A percentile compares a stretch with the other conserved stretches of the same genome.
Conservation (phyloP, 2,797 vertebrate species). For the Psittacula derbiana region DNA sequence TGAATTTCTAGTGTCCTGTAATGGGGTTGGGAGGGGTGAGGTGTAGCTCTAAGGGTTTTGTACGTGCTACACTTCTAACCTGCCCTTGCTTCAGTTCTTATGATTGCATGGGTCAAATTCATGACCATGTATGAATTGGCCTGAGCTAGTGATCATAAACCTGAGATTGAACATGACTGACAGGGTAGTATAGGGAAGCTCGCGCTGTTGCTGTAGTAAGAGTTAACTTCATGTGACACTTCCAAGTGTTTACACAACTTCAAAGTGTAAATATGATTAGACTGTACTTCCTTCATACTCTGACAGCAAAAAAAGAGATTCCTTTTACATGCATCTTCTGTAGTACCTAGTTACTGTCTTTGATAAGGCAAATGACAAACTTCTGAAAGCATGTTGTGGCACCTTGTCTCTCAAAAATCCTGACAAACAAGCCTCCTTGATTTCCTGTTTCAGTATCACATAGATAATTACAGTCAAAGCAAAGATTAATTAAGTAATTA, state of each 20-base stretch:
- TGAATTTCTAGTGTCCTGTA: not conserved
- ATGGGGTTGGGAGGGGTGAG: not conserved
- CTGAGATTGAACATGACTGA: not conserved
- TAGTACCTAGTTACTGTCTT: not conserved
- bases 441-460: constrained; percentile 16
- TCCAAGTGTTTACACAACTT: not conserved
- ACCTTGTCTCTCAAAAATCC: constrained; percentile 17
- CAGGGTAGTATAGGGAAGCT: not conserved
- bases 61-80: not conserved
- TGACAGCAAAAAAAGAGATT: not conserved
- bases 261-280: not conserved
- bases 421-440: not conserved
- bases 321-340: not conserved
- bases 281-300: not conserved
- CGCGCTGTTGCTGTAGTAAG: not conserved
- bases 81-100: not conserved
- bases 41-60: rapidly evolving
- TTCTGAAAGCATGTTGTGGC: not conserved
- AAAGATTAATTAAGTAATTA: not conserved
- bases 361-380: constrained; percentile 10
- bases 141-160: not conserved
- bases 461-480: constrained; percentile 3
- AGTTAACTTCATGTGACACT: not conserved
- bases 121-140: not conserved
- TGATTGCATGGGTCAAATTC: not conserved